Evolutionary conservation across 2,888 invertebrate species (phyloP).

Genomic region (Dysmachus trigonus): DNA sequence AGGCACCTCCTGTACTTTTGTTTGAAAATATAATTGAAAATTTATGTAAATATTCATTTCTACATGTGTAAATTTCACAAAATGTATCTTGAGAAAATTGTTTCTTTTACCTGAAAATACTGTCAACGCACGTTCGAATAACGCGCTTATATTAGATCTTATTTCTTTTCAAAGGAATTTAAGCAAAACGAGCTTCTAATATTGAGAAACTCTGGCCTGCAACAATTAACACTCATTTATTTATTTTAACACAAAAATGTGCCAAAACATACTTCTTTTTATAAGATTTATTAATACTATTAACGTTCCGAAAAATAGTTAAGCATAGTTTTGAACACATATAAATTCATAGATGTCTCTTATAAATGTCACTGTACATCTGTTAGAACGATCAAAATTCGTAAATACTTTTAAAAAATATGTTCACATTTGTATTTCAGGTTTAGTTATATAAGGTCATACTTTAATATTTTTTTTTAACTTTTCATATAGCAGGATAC

Average conservation of each 20-base stretch:
- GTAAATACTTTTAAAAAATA: neutral
- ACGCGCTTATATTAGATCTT: neutral
- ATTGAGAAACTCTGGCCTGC: neutral
- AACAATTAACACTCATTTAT: neutral
- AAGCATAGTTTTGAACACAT: neutral
- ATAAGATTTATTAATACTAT: neutral
- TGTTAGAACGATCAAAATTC: neutral
- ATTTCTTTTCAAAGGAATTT: neutral
- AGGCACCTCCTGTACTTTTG: neutral
- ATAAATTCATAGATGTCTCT: neutral
- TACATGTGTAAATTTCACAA: neutral
- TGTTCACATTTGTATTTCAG: neutral
- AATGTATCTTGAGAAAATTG: neutral
- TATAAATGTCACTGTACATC: neutral
- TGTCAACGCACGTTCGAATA: neutral
- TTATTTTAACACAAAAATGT: neutral
- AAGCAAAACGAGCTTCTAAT: neutral
- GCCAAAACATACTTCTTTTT: neutral
- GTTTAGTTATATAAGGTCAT: neutral
- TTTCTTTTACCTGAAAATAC: neutral
- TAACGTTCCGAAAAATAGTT: neutral
- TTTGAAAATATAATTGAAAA: neutral
- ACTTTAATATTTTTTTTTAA: neutral
- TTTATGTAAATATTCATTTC: neutral
- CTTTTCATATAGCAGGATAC: neutral